phyloP scores from a whole-genome alignment of 53 echinoderm and acorn worm genomes.

The Apostichopus leukothele region DNA sequence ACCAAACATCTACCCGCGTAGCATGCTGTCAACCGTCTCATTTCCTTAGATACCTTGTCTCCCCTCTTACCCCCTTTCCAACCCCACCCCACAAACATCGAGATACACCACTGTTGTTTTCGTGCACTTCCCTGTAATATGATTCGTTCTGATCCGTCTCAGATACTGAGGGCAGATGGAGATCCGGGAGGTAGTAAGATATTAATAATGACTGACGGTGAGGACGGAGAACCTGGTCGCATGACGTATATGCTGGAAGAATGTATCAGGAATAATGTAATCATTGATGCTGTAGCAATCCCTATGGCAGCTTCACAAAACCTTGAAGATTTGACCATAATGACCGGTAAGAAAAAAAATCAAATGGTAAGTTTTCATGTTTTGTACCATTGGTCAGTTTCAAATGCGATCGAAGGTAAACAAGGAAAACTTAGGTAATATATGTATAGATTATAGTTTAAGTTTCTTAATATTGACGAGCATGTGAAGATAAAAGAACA shows the following conservation, averaged over 20 bases:
- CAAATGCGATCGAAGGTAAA: neutral
- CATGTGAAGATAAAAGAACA: too few relatives aligned
- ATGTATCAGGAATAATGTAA: neutral
- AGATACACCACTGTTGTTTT: too few relatives aligned
- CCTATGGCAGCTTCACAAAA: neutral
- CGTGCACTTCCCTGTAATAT: too few relatives aligned
- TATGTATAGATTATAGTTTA: too few relatives aligned
- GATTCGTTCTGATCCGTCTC: too few relatives aligned
- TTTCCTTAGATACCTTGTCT: neutral
- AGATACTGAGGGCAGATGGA: constrained; percentile 4
- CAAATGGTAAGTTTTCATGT: neutral
- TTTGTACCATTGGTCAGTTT: neutral
- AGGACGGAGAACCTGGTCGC: constrained; percentile 26
- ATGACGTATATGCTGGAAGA: neutral
- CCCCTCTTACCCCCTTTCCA: neutral
- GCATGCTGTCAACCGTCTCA: neutral
- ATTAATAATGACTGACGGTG: constrained; percentile 68
- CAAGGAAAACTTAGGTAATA: neutral
- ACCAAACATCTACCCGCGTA: neutral
- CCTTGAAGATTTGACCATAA: neutral
- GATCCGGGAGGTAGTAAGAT: constrained; percentile 57
- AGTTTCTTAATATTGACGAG: too few relatives aligned
- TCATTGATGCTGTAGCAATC: neutral
- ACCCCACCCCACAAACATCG: neutral
- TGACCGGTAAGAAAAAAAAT: neutral